Base-by-base conservation (phyloP, 2,113 vertebrate species). In the Ophthalmolycus amberensis region DNA sequence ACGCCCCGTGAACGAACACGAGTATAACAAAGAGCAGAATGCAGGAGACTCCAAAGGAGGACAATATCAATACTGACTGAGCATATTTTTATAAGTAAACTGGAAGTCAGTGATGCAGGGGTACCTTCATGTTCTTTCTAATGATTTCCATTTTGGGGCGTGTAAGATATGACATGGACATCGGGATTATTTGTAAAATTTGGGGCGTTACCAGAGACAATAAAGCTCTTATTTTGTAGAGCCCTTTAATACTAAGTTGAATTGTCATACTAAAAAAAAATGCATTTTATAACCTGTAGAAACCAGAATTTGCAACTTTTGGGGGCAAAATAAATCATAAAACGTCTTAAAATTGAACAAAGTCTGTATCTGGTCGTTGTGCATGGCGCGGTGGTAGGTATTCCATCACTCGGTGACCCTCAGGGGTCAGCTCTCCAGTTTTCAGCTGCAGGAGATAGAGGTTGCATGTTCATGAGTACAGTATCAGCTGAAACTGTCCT, bases 381-480 rank as follows among this genome's bases (percentile, higher is more conserved):
- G 40, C 10, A 6, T 34, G 25, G 16, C 58, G 58, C 46, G 1
- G 4, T 46, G 27, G 50, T 6, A 62, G 62, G 40, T 58, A n/a
- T 75, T 52, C 12, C 27, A 38, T 73, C 29, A 42, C 29, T 42
- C 58, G 29, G 11, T 22, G n/a, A 8, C 70, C 78, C 63, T 71
- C 77, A 20, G 25, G 29, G 46, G 29, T 69, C 38, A 58, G 44
- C 34, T 74, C 58, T 50, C 16, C 12, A 52, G 42, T n/a, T 73
- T 52, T 37, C 64, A 50, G 60, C 54, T 77, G n/a, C 7, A 67
- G 82, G 52, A 71, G 71, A 70, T 46, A 20, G 32, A 44, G 69
- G 37, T 2, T 2, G 6, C 20, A 22, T 74, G 78, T 16, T 69
- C 25, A 15, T 15, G 3, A 66, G 42, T 11, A 11, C 52, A 25